These are phyloP conservation scores for Pangasius mekongensis DNA, from an alignment of 2,797 vertebrate genomes.

Conservation along the genomic window DNA sequence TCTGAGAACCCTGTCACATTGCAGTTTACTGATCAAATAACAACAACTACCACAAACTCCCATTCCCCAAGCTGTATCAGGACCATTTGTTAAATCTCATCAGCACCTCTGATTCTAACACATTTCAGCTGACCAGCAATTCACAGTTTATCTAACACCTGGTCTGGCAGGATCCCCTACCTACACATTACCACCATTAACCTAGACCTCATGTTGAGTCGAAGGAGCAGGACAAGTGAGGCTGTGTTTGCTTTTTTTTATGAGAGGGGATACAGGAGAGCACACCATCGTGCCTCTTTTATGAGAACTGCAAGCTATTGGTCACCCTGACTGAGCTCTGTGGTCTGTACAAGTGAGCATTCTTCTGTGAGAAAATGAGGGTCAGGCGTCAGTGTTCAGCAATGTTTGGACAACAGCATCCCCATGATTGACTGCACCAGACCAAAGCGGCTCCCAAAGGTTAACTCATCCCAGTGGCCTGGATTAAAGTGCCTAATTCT, in stretches of 20 bases:
- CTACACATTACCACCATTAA: conserved; percentile 14
- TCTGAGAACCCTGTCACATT: background rate
- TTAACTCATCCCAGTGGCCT: conserved; percentile 49
- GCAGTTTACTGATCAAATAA: background rate
- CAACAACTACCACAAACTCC: background rate
- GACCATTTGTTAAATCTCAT: conserved; percentile 8
- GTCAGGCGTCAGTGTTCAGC: conserved; percentile 35
- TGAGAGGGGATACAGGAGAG: background rate
- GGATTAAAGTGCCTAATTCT: conserved; percentile 36
- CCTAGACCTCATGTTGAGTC: conserved; percentile 4
- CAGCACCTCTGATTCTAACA: conserved; percentile 18
- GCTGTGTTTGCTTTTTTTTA: background rate
- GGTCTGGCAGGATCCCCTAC: background rate
- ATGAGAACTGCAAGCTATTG: conserved; percentile 20
- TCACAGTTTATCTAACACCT: conserved; percentile 20
- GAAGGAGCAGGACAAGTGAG: background rate
- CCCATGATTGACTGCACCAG: conserved; percentile 46
- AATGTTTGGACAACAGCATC: conserved; percentile 52
- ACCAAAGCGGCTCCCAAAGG: conserved; percentile 43
- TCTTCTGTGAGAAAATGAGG: conserved; percentile 35
- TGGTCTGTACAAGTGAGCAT: conserved; percentile 2
- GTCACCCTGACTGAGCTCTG: conserved; percentile 10
- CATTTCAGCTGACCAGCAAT: conserved; percentile 7
- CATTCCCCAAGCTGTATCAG: background rate
- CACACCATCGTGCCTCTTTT: background rate